These are phyloP conservation scores for Brassicogethes aeneus DNA, from an alignment of 2,888 invertebrate species.

Conservation along the genomic window DNA sequence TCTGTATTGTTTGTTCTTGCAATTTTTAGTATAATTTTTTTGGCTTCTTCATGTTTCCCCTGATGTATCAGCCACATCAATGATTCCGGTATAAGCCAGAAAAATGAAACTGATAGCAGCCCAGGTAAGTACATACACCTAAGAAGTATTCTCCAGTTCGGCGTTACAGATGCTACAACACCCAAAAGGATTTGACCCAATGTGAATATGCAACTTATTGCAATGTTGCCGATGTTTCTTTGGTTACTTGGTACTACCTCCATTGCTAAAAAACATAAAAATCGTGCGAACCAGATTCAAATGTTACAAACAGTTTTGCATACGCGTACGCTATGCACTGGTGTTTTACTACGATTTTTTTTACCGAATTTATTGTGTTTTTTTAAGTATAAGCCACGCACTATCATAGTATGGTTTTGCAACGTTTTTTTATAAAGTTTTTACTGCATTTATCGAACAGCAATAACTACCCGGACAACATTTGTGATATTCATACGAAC, in stretches of 20 bases:
- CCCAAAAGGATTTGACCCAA: conserved; percentile 56
- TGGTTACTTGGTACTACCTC: conserved; percentile 63
- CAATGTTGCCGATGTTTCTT: conserved; percentile 58
- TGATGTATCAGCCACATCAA: conserved; percentile 62
- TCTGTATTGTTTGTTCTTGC: conserved; percentile 52
- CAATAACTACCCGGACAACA: too few relatives aligned
- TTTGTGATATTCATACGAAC: too few relatives aligned
- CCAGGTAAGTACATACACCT: conserved; percentile 55
- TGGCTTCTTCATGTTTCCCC: conserved; percentile 46
- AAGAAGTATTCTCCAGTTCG: conserved; percentile 56
- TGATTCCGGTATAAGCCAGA: conserved; percentile 59
- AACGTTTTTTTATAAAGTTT: too few relatives aligned
- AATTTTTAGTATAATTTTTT: conserved; percentile 49
- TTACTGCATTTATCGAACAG: too few relatives aligned
- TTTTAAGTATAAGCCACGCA: too few relatives aligned
- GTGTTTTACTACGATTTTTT: not conserved
- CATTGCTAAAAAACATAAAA: conserved; percentile 44
- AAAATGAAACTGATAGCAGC: conserved; percentile 55
- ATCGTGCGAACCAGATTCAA: too few relatives aligned
- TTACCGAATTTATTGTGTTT: not conserved
- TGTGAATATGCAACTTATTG: conserved; percentile 58
- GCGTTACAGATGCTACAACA: conserved; percentile 52
- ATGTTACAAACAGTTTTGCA: too few relatives aligned
- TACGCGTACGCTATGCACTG: not conserved
- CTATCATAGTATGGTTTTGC: too few relatives aligned